Evolutionary conservation across 2,113 vertebrate species (phyloP), one percentile per base, ranked within the genome.

Genomic region (Rhinolophus ferrumequinum): DNA sequence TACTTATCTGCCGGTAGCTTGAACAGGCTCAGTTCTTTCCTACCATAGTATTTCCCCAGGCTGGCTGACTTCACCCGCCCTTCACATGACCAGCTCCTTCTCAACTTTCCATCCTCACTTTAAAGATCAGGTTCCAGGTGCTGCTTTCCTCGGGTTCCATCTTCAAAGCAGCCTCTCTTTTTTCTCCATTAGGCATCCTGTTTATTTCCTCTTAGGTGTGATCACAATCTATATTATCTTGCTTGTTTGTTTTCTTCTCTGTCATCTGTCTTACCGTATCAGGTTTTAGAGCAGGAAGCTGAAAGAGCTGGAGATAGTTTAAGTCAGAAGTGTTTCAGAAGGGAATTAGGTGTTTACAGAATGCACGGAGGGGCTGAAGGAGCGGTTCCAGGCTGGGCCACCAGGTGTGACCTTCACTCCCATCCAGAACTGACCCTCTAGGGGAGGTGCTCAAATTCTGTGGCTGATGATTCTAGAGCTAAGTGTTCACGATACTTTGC

Each of bases 181-280:
- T 83, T 56, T 33, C 73, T 92, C 26, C 44, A 3, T 75, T 70
- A 11, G 0, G 2, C 26, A 60, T 88, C 28, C n/a, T 50, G 22
- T 64, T 67, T 91, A 52, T 72, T 93, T 94, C 62, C 86, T 91
- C 47, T 56, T 26, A 62, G 92, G 50, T 73, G 19, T 75, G 69
- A 81, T 89, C 44, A 64, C 67, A 18, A 3, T 73, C 81, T 72
- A 13, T 66, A 8, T 60, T 52, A 54, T 84, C 67, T 75, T 35
- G 28, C 82, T 24, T 83, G 35, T 60, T 88, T 94, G n/a, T 62
- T 44, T 91, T 66, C 47, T 92, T 83, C 75, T 72, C n/a, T 66
- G 50, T 75, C 64, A 67, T 73, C 77, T 82, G 62, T 64, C 26
- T 87, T 5, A 15, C 52, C 92, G 44, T 19, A 6, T 73, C 56